Evolutionary conservation across 2,113 vertebrate species (phyloP).

Genomic region (Arizona elegans): DNA sequence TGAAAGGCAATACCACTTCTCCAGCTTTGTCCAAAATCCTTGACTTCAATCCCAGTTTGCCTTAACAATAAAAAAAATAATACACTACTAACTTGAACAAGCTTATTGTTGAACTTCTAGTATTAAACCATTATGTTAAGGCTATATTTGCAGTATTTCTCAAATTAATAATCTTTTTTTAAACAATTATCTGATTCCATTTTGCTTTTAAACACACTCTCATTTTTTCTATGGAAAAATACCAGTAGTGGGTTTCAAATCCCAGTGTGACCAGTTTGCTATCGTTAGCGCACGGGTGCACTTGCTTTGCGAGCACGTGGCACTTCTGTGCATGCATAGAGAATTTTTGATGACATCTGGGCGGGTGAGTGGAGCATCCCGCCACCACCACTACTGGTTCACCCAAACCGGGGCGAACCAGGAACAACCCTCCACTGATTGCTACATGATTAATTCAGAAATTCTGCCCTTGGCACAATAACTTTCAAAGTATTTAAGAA

Average conservation of each 20-base stretch:
- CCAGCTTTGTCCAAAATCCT: conserved; percentile 95
- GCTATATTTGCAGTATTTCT: not conserved
- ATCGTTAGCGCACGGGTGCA: too few relatives aligned
- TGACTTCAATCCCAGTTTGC: conserved; percentile 85
- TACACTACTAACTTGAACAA: not conserved
- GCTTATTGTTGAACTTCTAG: rapidly evolving
- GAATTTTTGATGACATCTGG: too few relatives aligned
- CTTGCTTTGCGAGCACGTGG: too few relatives aligned
- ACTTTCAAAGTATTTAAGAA: not conserved
- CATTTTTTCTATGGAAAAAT: not conserved
- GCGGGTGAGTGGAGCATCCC: too few relatives aligned
- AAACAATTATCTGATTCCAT: not conserved
- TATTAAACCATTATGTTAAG: not conserved
- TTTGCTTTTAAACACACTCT: not conserved
- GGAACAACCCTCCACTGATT: not conserved
- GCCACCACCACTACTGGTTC: too few relatives aligned
- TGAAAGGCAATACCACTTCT: conserved; percentile 91
- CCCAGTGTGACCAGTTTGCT: too few relatives aligned
- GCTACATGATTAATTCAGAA: not conserved
- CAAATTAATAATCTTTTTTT: not conserved
- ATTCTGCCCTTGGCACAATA: not conserved
- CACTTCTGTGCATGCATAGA: too few relatives aligned
- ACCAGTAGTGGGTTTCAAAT: too few relatives aligned
- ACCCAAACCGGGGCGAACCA: too few relatives aligned
- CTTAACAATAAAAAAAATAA: conserved; percentile 61